Evolutionary conservation across 1,140 invertebrate species (phyloP).

Genomic region (Paramacrobiotus metropolitanus): DNA sequence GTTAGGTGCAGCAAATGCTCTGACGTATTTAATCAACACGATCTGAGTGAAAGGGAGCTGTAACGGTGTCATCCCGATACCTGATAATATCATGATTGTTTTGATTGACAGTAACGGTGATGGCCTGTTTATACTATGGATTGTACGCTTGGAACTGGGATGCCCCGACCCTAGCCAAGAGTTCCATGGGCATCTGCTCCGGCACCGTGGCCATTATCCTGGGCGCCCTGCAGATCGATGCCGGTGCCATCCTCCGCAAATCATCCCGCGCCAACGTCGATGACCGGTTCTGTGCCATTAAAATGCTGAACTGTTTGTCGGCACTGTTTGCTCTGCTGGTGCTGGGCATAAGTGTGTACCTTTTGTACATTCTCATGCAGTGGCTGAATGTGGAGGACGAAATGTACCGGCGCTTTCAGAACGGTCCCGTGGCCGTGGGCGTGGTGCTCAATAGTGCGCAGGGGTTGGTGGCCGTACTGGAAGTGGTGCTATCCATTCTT

Average conservation of each 20-base stretch:
- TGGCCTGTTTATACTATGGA: neutral
- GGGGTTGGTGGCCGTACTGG: neutral
- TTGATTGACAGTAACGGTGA: neutral
- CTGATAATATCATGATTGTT: too few species aligned
- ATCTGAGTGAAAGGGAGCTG: too few species aligned
- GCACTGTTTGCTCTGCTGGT: neutral
- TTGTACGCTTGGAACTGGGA: neutral
- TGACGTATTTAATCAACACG: too few species aligned
- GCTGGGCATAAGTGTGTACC: neutral
- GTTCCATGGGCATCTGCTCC: neutral
- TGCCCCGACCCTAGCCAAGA: neutral
- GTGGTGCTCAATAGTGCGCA: neutral
- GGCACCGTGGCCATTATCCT: neutral
- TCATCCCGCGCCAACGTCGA: neutral
- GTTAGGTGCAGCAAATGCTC: too few species aligned
- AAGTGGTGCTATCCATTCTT: too few species aligned
- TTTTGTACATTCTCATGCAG: neutral
- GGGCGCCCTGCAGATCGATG: neutral
- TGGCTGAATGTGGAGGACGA: neutral
- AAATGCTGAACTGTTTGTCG: neutral
- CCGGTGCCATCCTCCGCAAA: neutral
- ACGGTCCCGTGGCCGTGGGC: neutral
- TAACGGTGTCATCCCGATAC: too few species aligned
- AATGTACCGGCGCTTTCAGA: neutral
- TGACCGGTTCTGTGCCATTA: neutral